Evolutionary conservation across 2,888 invertebrate species (phyloP).

Genomic region (Bedellia somnulentella): DNA sequence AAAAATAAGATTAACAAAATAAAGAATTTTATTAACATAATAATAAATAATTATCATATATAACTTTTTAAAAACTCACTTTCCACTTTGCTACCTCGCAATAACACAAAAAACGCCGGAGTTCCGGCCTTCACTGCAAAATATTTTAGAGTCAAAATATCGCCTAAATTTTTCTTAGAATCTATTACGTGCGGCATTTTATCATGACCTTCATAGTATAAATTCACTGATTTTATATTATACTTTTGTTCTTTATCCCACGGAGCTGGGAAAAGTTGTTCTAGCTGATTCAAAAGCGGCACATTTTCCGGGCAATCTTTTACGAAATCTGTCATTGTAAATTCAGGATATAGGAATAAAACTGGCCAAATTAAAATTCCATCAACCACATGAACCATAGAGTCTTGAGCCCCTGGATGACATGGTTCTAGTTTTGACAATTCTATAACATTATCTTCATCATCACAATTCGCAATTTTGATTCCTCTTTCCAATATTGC

Average conservation of each 20-base stretch:
- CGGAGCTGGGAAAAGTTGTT: conserved; percentile 68
- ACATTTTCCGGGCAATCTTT: conserved; percentile 76
- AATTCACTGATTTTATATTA: conserved; percentile 56
- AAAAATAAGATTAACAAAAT: too few species aligned
- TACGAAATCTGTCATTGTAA: conserved; percentile 83
- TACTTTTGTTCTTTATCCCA: conserved; percentile 76
- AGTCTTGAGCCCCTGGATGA: conserved; percentile 66
- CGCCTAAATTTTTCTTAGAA: conserved; percentile 53
- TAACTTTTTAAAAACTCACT: conserved; percentile 58
- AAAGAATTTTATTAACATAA: too few species aligned
- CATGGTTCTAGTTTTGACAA: conserved; percentile 64
- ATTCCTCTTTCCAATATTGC: conserved; percentile 48
- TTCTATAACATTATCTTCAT: conserved; percentile 36
- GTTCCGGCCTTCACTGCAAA: conserved; percentile 66
- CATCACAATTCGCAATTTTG: conserved; percentile 55
- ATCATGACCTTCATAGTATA: conserved; percentile 74
- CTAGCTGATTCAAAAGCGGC: conserved; percentile 43
- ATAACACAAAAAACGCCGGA: conserved; percentile 66
- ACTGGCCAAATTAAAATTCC: conserved; percentile 82
- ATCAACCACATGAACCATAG: conserved; percentile 65
- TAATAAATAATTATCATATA: conserved; percentile 15
- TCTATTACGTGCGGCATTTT: conserved; percentile 64
- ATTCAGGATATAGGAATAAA: conserved; percentile 86
- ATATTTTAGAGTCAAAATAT: conserved; percentile 62
- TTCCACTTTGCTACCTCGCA: conserved; percentile 59